Conservation (phyloP, 1,140 invertebrate genomes). For the Andrena cerasifolii region DNA sequence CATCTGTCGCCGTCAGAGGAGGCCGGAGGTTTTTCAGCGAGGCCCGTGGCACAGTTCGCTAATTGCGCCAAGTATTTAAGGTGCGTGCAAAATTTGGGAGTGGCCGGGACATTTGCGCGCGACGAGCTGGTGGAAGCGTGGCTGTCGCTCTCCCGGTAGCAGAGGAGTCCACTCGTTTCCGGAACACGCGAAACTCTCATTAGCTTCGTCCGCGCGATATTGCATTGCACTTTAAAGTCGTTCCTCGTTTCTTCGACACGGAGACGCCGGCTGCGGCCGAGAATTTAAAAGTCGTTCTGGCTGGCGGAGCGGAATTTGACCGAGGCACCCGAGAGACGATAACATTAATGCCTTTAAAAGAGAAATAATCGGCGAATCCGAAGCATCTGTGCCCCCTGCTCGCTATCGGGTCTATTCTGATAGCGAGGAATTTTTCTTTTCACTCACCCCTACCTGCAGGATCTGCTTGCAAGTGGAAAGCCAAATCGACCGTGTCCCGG, state of each 20-base stretch:
- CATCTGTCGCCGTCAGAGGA: neutral
- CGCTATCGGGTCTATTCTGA: too few relatives aligned
- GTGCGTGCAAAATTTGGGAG: constrained; percentile 70
- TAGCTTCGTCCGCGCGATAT: constrained; percentile 69
- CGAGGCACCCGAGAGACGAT: too few relatives aligned
- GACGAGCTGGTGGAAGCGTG: constrained; percentile 46
- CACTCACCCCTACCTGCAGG: too few relatives aligned
- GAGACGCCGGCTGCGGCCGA: constrained; percentile 28
- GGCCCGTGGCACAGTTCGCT: constrained; percentile 53
- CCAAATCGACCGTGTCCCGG: too few relatives aligned
- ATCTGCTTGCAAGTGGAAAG: too few relatives aligned
- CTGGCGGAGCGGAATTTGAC: constrained; percentile 4
- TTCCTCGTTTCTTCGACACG: constrained; percentile 40
- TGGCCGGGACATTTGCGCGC: constrained; percentile 47
- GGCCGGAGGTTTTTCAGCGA: neutral
- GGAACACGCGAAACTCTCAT: constrained; percentile 74
- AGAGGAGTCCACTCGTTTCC: constrained; percentile 64
- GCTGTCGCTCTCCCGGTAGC: constrained; percentile 48
- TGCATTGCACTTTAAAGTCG: constrained; percentile 56
- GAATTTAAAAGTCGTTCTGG: neutral
- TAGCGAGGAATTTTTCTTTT: too few relatives aligned
- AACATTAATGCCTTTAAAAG: too few relatives aligned
- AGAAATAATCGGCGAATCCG: too few relatives aligned
- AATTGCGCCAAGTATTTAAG: constrained; percentile 52
- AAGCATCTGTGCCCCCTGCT: too few relatives aligned